Evolutionary conservation across 2,888 invertebrate species (phyloP), one percentile per base, ranked within the genome.

Genomic region (Fissipunctia ypsillon): DNA sequence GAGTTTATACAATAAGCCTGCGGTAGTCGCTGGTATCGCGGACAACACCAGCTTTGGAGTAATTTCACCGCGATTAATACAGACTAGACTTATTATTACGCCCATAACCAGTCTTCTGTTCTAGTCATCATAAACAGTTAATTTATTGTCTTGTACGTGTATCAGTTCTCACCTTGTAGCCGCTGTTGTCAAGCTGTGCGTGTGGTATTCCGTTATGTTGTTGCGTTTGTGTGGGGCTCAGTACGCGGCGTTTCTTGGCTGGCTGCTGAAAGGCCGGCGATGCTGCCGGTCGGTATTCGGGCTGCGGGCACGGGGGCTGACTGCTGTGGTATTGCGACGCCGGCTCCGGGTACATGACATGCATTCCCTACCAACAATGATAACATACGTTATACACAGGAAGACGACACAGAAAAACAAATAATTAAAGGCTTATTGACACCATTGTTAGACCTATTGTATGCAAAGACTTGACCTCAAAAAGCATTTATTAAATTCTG

Each of bases 341-440:
- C 94, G 92, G 93, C 94, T 95, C 96, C 92, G 97, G 97, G 97
- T 97, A 98, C 98, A 98, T 98, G 98, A 98, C 98, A 98, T 97
- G 98, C 97, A 97, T 97, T 97, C 97, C 97, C 98, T 98, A 96
- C 38, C 77, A 85, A 83, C 81, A 85, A 86, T 56, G 41, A 78
- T 28, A 69, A 71, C 19, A 74, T 25, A 72, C 67, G 66, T 78
- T 81, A 78, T 68, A 64, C 52, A 80, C 14, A 66, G 19, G 41
- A 56, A 77, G 4, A 14, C 4, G 1, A 65, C 6, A 48, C 16
- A 57, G 16, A 28, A 25, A 4, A 64, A n/a, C n/a, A n/a, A 50
- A 31, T 28, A 14, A 16, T 10, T 25, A 57, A 25, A 28, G 12
- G 28, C 2, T 12, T 19, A 35, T 28, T 54, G 45, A 54, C 25